phyloP scores from a whole-genome alignment of 1,140 invertebrate genomes.

The Bombyx mandarina region DNA sequence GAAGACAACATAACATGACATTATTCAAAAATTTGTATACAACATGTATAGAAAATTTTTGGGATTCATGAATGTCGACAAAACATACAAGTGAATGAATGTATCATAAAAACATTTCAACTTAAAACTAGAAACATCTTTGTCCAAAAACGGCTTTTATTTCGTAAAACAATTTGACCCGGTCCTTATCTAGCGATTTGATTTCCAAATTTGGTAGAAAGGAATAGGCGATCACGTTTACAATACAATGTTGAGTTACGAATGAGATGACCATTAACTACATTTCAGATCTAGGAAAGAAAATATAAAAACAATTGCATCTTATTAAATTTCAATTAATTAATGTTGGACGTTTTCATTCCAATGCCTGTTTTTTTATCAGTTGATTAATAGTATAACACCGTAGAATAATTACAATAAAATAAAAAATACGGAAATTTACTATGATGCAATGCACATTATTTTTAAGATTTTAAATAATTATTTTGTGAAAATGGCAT shows the following conservation, averaged over 20 bases:
- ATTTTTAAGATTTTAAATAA: no score
- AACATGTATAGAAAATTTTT: conserved; percentile 16
- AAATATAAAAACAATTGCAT: no score
- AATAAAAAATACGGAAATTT: no score
- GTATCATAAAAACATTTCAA: background rate
- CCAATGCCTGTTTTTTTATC: no score
- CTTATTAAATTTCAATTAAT: no score
- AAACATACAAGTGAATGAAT: background rate
- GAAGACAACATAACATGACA: no score
- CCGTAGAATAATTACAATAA: no score
- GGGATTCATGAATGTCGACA: background rate
- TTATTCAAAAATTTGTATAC: conserved; percentile 8
- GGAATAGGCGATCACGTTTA: conserved; percentile 4
- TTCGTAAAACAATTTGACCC: background rate
- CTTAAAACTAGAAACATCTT: background rate
- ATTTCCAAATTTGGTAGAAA: conserved; percentile 14
- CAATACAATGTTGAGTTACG: conserved; percentile 13
- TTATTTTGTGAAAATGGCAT: no score
- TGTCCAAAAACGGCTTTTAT: no score
- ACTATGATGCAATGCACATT: no score
- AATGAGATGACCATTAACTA: conserved; percentile 15
- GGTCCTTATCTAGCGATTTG: conserved; percentile 15
- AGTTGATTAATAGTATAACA: no score
- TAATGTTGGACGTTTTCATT: no score
- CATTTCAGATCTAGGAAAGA: conserved; percentile 9